Percentiles rank a stretch among this genome's conserved stretches.
Evolutionary conservation across 2,113 vertebrate genomes (phyloP).

Genomic region (Pycnonotus jocosus): DNA sequence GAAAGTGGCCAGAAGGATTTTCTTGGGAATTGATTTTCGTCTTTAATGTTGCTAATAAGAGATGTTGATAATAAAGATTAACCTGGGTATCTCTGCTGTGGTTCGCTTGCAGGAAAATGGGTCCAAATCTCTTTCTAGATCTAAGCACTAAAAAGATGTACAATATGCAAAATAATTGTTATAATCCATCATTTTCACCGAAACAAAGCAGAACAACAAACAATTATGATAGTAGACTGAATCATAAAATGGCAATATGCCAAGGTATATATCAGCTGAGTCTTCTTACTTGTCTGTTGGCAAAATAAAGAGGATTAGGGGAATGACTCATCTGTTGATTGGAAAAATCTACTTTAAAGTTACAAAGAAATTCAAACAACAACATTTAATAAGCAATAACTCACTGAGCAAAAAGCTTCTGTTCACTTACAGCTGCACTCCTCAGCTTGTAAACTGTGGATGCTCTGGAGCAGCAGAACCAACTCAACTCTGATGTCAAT

Average conservation of each 20-base stretch:
- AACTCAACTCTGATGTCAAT: neutral
- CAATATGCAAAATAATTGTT: neutral
- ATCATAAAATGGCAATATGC: neutral
- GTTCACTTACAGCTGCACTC: neutral
- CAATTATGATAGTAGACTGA: neutral
- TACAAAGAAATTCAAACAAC: neutral
- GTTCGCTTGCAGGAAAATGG: neutral
- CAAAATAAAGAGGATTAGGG: constrained; percentile 46
- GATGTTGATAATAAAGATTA: constrained; percentile 18
- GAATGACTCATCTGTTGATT: constrained; percentile 33
- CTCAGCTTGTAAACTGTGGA: neutral
- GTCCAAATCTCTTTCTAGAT: neutral
- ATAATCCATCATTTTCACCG: neutral
- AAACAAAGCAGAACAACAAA: constrained; percentile 33
- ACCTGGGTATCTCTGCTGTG: neutral
- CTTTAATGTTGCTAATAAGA: neutral
- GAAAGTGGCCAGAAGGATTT: neutral
- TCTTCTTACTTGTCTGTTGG: neutral
- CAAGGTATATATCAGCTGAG: neutral
- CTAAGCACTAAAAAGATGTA: neutral
- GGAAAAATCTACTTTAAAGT: constrained; percentile 26
- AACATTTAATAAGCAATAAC: neutral
- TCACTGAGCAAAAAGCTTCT: neutral
- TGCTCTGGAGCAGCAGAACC: neutral
- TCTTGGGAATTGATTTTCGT: neutral